Evolutionary conservation across 1,140 invertebrate species (phyloP).

Genomic region (Mactra quadrangularis): DNA sequence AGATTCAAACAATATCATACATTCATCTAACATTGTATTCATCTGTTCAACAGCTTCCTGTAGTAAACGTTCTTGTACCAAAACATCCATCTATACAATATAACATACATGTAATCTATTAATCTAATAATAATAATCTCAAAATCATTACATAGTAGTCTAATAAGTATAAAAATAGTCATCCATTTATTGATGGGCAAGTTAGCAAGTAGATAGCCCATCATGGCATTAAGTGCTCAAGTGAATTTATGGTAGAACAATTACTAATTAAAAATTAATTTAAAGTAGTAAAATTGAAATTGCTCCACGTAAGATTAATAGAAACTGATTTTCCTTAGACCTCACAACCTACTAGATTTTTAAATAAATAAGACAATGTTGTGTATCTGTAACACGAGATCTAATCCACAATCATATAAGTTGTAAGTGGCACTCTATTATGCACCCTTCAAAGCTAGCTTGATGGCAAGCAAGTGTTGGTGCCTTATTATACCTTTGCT

Average conservation of each 20-base stretch:
- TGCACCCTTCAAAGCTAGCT: no score
- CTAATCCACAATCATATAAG: no score
- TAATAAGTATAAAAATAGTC: not conserved
- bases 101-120: not conserved
- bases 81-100: constrained; percentile 39
- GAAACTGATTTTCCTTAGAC: no score
- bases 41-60: constrained; percentile 14
- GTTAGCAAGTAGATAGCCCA: not conserved
- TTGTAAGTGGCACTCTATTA: no score
- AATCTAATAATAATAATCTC: not conserved
- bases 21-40: constrained; percentile 51
- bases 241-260: no score
- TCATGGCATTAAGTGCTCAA: not conserved
- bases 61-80: constrained; percentile 26
- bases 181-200: not conserved
- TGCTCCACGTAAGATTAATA: no score
- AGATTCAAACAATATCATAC: constrained; percentile 53
- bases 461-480: no score
- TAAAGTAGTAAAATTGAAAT: no score
- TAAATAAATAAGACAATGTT: no score
- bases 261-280: not conserved
- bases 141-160: not conserved
- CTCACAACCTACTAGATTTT: no score
- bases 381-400: no score
- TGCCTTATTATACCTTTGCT: no score